Percentiles rank a stretch among this genome's conserved stretches.
These are phyloP conservation scores for Leptosomus discolor DNA, from an alignment of 2,113 vertebrate genomes.

Conservation along the genomic window DNA sequence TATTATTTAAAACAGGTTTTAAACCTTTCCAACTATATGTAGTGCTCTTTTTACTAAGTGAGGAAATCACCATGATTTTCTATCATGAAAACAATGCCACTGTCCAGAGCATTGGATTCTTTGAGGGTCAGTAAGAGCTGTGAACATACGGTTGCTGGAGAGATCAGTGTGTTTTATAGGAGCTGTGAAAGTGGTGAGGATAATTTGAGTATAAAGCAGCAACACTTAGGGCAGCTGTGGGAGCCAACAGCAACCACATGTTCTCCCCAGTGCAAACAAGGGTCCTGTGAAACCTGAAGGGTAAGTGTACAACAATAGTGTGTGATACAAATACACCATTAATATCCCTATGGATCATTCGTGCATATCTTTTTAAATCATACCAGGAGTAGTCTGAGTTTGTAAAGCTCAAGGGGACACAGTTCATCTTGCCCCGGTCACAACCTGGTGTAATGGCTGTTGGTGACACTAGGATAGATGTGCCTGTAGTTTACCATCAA, in stretches of 20 bases:
- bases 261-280: not conserved
- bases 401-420: not conserved
- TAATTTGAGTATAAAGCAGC: not conserved
- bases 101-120: not conserved
- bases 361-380: not conserved
- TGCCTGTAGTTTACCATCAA: not conserved
- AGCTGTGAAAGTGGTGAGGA: not conserved
- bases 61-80: not conserved
- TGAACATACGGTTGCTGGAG: fast-evolving
- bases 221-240: not conserved
- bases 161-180: not conserved
- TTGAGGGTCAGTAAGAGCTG: not conserved
- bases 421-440: not conserved
- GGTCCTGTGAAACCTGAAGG: not conserved
- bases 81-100: not conserved
- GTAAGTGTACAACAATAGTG: fast-evolving
- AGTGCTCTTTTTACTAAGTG: not conserved
- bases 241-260: not conserved
- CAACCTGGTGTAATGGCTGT: not conserved
- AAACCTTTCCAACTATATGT: not conserved
- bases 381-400: not conserved
- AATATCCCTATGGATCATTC: not conserved
- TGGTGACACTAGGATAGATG: not conserved
- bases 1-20: constrained; percentile 29
- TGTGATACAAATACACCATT: constrained; percentile 4